Evolutionary conservation across 1,140 invertebrate species (phyloP), one percentile per base, ranked within the genome.

Genomic region (Bombyx mori): DNA sequence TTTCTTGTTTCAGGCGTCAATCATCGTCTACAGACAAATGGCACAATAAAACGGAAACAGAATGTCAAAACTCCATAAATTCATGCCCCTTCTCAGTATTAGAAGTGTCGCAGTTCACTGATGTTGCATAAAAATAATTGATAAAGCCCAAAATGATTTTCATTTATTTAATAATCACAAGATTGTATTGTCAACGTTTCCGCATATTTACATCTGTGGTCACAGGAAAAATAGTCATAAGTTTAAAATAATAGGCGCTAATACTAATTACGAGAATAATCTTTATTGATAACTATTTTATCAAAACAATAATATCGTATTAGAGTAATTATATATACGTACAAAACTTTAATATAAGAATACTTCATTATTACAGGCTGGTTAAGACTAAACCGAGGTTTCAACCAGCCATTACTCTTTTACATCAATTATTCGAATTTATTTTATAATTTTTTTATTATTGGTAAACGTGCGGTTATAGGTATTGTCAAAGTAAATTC

Each of bases 71-170:
- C 12, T 79, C 80, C 1, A 68, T 71, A 8, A 50, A 56, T 6
- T 46, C 54, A 6, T 86, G 82, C 44, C 80, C 81, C 1, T 79
- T 86, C 45, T 83, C 82, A 3, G 52, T 82, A 26, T 62, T 86
- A 0, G 71, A 83, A 42, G 71, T 85, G 6, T 74, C 77, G 0
- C 64, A 68, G 3, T 86, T 75, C 46, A 86, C 82, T 8, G 82
- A 86, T 62, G 54, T 77, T 22, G 49, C 48, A 35, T 35, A 35
- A 35, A 35, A 35, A 35, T 35, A 35, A 35, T 35, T 35, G 2
- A 35, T n/a, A 35, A 35, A 35, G 1, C 26, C 26, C 0, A 35
- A 35, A 18, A 9, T 35, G 0, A 44, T 53, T 42, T 53, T 43
- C 3, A 44, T 12, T 53, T 53, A 43, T 44, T 53, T 10, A 52